Conservation (phyloP, 1,140 invertebrate species). For the Leptinotarsa texana region DNA sequence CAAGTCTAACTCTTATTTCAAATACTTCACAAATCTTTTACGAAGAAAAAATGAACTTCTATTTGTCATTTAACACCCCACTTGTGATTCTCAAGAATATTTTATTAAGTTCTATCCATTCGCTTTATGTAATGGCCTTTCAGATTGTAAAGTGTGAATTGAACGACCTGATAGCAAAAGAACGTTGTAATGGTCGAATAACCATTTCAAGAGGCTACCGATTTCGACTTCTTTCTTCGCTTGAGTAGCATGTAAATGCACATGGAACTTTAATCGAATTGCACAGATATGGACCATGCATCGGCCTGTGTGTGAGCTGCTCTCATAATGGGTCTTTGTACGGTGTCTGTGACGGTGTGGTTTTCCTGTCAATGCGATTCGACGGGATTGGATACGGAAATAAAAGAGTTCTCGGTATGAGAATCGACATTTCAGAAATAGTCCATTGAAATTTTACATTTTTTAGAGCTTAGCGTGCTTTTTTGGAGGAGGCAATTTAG, state of each 20-base stretch:
- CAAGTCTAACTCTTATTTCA: neutral
- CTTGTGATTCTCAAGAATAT: constrained; percentile 9
- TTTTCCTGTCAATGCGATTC: neutral
- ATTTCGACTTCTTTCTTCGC: constrained; percentile 27
- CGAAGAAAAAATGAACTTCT: neutral
- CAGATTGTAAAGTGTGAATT: constrained; percentile 32
- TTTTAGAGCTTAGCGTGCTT: too few relatives aligned
- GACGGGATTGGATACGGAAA: neutral
- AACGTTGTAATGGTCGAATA: constrained; percentile 33
- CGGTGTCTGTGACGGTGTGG: neutral
- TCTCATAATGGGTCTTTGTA: constrained; percentile 8
- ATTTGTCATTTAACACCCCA: neutral
- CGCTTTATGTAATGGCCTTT: constrained; percentile 29
- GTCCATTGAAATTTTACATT: too few relatives aligned
- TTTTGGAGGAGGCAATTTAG: too few relatives aligned
- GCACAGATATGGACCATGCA: constrained; percentile 19
- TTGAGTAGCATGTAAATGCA: constrained; percentile 26
- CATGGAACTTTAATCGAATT: constrained; percentile 21
- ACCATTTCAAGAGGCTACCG: constrained; percentile 28
- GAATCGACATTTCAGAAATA: too few relatives aligned
- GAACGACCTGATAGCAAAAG: constrained; percentile 33
- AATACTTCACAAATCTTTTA: too few relatives aligned
- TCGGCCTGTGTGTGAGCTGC: constrained; percentile 9
- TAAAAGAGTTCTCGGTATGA: too few relatives aligned
- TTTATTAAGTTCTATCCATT: constrained; percentile 31